Percentiles rank a stretch among this genome's conserved stretches.
Conservation (phyloP, 2,888 invertebrate species). For the Drosophila affinis region DNA sequence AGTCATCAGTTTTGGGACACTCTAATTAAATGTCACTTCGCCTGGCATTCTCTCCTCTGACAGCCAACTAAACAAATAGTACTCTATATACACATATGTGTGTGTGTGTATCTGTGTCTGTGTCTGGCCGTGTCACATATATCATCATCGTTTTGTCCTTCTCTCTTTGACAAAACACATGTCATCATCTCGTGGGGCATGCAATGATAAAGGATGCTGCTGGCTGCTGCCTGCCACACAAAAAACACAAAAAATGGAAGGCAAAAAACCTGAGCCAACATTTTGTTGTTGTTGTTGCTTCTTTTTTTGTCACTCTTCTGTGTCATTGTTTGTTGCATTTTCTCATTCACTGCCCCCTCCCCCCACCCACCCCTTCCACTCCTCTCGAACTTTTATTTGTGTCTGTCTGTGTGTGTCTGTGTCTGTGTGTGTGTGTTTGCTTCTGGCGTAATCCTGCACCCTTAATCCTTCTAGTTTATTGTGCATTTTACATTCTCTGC, state of each 20-base stretch:
- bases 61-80: slow-evolving; percentile 64
- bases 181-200: slow-evolving; percentile 38
- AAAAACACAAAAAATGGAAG: slow-evolving; percentile 11
- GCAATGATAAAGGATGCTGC: slow-evolving; percentile 33
- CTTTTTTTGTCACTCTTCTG: slow-evolving; percentile 60
- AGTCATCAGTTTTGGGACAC: slow-evolving; percentile 48
- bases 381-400: slow-evolving; percentile 5
- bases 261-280: slow-evolving; percentile 72
- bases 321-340: slow-evolving; percentile 62
- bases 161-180: slow-evolving; percentile 48
- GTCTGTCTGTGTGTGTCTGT: slow-evolving; percentile 1
- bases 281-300: slow-evolving; percentile 25
- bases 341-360: slow-evolving; percentile 48
- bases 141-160: slow-evolving; percentile 45
- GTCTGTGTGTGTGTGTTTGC: slow-evolving; percentile 7
- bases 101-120: slow-evolving; percentile 21
- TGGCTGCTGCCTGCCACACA: slow-evolving; percentile 14
- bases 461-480: slow-evolving; percentile 75
- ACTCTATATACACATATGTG: slow-evolving; percentile 5
- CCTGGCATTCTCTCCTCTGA: slow-evolving; percentile 50
- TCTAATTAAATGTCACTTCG: slow-evolving; percentile 78
- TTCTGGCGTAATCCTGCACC: slow-evolving; percentile 73
- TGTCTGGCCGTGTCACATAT: slow-evolving; percentile 53
- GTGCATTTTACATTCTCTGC: slow-evolving; percentile 66
- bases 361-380: slow-evolving; percentile 4